Evolutionary conservation across 2,113 vertebrate species (phyloP).

Genomic region (Tetrao urogallus): DNA sequence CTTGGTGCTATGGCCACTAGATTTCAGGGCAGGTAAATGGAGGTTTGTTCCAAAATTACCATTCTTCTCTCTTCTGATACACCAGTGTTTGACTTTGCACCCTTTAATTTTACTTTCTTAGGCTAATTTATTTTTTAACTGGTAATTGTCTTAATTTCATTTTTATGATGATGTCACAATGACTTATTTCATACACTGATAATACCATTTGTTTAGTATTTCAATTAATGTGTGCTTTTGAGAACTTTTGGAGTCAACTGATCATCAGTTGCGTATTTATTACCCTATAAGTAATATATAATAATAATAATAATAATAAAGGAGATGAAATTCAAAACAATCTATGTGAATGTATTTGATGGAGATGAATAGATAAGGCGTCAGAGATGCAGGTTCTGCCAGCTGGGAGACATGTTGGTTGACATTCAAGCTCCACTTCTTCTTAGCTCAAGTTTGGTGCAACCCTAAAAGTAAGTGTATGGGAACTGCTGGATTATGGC

Average conservation of each 20-base stretch:
- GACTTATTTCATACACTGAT: not conserved
- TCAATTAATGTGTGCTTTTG: not conserved
- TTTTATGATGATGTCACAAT: not conserved
- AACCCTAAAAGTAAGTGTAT: no score
- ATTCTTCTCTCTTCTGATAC: not conserved
- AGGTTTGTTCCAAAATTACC: not conserved
- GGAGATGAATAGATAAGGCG: not conserved
- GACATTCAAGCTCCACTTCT: no score
- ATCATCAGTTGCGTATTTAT: not conserved
- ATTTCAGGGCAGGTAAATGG: not conserved
- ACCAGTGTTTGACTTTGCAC: not conserved
- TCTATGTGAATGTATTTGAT: not conserved
- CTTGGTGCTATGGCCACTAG: not conserved
- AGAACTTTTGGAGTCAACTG: not conserved
- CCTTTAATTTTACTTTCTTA: not conserved
- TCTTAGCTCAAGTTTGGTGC: no score
- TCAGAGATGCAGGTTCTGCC: not conserved
- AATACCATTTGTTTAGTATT: not conserved
- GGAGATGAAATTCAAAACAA: not conserved
- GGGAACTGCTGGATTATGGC: no score
- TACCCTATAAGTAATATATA: not conserved
- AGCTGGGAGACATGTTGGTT: rapidly evolving
- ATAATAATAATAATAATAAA: not conserved
- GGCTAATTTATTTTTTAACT: not conserved
- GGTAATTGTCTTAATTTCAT: not conserved